Conservation (phyloP, 2,888 invertebrate species). For the Eristalinus aeneus region DNA sequence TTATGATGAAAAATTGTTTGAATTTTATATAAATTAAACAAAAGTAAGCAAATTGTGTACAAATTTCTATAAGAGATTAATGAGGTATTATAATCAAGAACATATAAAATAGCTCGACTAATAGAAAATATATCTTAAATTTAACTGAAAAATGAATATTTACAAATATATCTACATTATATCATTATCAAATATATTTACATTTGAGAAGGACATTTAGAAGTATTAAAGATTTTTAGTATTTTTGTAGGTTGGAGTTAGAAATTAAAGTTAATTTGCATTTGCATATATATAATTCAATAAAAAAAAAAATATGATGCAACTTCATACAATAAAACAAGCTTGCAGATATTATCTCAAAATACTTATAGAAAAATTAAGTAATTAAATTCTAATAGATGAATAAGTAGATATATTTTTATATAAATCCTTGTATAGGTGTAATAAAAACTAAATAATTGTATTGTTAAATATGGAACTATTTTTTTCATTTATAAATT, state of each 20-base stretch:
- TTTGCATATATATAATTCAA: not conserved
- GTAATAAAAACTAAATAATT: not conserved
- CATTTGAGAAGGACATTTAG: not conserved
- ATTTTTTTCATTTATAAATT: slow-evolving; percentile 21
- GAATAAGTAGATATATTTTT: not conserved
- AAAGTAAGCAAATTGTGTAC: not conserved
- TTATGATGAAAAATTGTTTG: no score
- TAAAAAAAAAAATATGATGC: not conserved
- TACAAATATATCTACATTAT: not conserved
- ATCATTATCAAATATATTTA: no score
- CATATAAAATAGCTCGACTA: not conserved
- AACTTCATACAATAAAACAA: not conserved
- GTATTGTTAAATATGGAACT: not conserved
- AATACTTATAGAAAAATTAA: not conserved
- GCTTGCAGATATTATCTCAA: not conserved
- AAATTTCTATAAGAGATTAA: not conserved
- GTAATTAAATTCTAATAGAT: not conserved
- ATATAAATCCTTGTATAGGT: not conserved
- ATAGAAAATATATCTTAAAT: not conserved
- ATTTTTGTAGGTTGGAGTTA: not conserved
- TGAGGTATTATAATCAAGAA: not conserved
- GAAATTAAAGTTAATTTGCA: not conserved
- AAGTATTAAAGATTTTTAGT: not conserved
- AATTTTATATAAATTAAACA: not conserved
- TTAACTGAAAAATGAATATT: not conserved